A percentile compares a stretch with the other conserved stretches of the same genome.
Evolutionary conservation across 2,888 invertebrate genomes (phyloP).

Genomic region (Athalia rosae): DNA sequence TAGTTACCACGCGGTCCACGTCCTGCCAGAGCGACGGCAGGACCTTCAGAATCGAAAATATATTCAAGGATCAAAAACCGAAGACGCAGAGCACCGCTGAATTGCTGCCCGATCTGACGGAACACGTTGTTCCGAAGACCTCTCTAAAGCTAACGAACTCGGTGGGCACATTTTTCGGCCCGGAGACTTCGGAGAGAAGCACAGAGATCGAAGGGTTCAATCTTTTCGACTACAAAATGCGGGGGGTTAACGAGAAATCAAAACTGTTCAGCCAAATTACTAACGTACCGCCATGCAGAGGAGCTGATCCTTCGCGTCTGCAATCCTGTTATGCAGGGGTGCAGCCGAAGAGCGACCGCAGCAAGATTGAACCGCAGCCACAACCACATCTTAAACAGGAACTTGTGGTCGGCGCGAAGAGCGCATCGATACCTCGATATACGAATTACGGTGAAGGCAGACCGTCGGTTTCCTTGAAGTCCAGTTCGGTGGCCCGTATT

Average conservation of each 20-base stretch:
- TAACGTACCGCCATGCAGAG: constrained; percentile 2
- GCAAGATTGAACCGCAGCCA: not conserved
- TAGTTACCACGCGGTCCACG: constrained; percentile 19
- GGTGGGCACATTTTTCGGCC: constrained; percentile 59
- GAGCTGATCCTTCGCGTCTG: not conserved
- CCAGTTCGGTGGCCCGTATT: not conserved
- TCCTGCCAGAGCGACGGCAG: constrained; percentile 58
- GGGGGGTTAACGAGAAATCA: too few species aligned
- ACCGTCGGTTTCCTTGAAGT: too few species aligned
- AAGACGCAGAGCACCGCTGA: constrained; percentile 41
- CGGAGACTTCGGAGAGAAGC: constrained; percentile 55
- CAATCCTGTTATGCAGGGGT: not conserved
- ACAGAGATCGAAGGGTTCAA: constrained; percentile 48
- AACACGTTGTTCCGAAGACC: constrained; percentile 52
- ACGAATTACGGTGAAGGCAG: too few species aligned
- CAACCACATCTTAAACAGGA: not conserved
- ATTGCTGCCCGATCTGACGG: constrained; percentile 47
- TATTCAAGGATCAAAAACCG: constrained; percentile 52
- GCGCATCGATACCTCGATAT: not conserved
- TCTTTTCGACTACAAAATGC: constrained; percentile 10
- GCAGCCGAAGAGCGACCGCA: not conserved
- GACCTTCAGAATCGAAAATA: constrained; percentile 57
- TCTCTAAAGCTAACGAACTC: constrained; percentile 62
- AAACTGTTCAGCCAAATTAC: not conserved
- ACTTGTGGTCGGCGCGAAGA: not conserved